These are phyloP conservation scores for Etheostoma cragini DNA, from an alignment of 2,113 vertebrate species.

Conservation along the genomic window DNA sequence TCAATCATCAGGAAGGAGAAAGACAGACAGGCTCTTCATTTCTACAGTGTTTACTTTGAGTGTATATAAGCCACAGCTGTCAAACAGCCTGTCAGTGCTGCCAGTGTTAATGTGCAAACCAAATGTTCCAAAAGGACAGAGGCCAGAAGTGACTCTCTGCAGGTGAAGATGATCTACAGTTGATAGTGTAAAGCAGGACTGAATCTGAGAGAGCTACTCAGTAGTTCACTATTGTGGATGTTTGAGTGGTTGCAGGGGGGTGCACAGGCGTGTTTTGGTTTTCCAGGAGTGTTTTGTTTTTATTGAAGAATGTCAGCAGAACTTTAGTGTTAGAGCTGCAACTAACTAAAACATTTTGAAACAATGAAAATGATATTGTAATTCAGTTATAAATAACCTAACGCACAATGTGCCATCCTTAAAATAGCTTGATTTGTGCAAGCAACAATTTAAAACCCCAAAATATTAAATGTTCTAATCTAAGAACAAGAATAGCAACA, in stretches of 20 bases:
- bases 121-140: slow-evolving; percentile 62
- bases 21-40: slow-evolving; percentile 15
- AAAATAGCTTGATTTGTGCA: background rate
- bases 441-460: background rate
- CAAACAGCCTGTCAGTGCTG: slow-evolving; percentile 29
- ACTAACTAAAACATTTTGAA: background rate
- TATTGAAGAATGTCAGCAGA: background rate
- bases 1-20: background rate
- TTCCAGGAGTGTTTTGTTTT: background rate
- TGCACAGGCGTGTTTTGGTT: no score
- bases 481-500: background rate
- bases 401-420: background rate
- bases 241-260: background rate
- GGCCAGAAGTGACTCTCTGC: slow-evolving; percentile 33
- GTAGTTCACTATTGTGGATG: background rate
- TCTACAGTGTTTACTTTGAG: slow-evolving; percentile 23
- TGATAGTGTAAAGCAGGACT: background rate
- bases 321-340: background rate
- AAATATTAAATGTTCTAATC: background rate
- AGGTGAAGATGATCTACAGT: slow-evolving; percentile 32
- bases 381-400: no score
- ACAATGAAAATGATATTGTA: background rate
- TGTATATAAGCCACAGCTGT: slow-evolving; percentile 25
- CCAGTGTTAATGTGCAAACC: slow-evolving; percentile 49
- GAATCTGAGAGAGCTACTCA: background rate